Percentiles rank a stretch among this genome's conserved stretches.
These are phyloP conservation scores for Drosophila nigritarsus DNA, from an alignment of 2,888 invertebrate genomes.

Conservation along the genomic window DNA sequence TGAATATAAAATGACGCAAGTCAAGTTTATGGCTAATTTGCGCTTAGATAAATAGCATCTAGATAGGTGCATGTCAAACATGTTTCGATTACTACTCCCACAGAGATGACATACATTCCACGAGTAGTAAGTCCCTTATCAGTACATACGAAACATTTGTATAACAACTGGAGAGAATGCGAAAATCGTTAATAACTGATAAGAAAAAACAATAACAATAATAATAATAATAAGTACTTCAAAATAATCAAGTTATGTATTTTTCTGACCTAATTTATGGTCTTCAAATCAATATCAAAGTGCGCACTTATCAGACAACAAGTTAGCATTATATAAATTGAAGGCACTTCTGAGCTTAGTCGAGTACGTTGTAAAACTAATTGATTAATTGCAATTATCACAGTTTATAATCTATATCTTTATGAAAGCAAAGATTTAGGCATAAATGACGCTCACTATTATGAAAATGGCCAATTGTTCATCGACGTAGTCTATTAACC, in stretches of 20 bases:
- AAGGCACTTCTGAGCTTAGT: conserved; percentile 15
- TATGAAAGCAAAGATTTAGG: conserved; percentile 4
- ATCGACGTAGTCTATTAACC: conserved; percentile 67
- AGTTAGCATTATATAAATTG: conserved; percentile 1
- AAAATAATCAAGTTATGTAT: not conserved
- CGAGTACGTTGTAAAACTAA: conserved; percentile 30
- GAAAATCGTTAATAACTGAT: not conserved
- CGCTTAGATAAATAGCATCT: not conserved
- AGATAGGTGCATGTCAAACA: conserved; percentile 4
- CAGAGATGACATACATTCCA: conserved; percentile 11
- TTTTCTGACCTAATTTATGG: not conserved
- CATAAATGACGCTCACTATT: not conserved
- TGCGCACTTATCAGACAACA: conserved; percentile 6
- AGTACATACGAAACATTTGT: no score
- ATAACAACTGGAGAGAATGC: not conserved
- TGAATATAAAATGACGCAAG: conserved; percentile 34
- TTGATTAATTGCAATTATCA: conserved; percentile 37
- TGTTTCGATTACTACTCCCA: not conserved
- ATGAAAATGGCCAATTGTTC: not conserved
- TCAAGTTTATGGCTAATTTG: conserved; percentile 8
- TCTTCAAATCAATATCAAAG: not conserved
- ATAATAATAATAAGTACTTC: not conserved
- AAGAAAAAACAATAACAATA: not conserved
- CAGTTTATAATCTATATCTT: conserved; percentile 34
- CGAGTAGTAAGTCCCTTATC: not conserved